phyloP scores from a whole-genome alignment of 2,888 invertebrate species.

The Ceriagrion tenellum region DNA sequence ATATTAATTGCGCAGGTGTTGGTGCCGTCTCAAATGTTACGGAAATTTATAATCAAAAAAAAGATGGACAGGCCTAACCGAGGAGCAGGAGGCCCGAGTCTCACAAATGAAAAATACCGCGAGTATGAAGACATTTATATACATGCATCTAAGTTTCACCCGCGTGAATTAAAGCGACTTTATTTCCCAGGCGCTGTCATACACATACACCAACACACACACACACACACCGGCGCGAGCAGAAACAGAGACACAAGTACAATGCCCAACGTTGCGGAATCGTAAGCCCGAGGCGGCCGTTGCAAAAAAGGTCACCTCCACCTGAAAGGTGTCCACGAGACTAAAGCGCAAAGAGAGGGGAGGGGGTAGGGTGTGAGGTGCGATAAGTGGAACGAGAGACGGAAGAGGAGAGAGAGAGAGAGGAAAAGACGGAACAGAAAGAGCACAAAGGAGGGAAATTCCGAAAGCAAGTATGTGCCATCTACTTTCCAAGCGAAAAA shows the following conservation, averaged over 20 bases:
- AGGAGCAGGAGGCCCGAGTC: too few species aligned
- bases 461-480: too few species aligned
- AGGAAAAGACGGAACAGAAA: too few species aligned
- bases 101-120: neutral
- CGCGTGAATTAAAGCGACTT: conserved; percentile 38
- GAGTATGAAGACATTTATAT: neutral
- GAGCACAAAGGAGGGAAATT: too few species aligned
- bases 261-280: conserved; percentile 61
- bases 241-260: neutral
- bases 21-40: too few species aligned
- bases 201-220: too few species aligned
- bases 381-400: neutral
- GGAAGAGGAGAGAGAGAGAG: too few species aligned
- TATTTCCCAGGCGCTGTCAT: conserved; percentile 21
- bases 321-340: conserved; percentile 15
- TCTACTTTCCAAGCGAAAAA: too few species aligned
- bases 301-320: conserved; percentile 63
- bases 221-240: too few species aligned
- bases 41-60: too few species aligned
- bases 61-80: too few species aligned
- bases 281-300: conserved; percentile 13
- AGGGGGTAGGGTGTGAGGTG: neutral
- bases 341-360: conserved; percentile 6
- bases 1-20: too few species aligned
- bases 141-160: neutral